Evolutionary conservation across 2,888 invertebrate species (phyloP).

Genomic region (Xestobium rufovillosum): DNA sequence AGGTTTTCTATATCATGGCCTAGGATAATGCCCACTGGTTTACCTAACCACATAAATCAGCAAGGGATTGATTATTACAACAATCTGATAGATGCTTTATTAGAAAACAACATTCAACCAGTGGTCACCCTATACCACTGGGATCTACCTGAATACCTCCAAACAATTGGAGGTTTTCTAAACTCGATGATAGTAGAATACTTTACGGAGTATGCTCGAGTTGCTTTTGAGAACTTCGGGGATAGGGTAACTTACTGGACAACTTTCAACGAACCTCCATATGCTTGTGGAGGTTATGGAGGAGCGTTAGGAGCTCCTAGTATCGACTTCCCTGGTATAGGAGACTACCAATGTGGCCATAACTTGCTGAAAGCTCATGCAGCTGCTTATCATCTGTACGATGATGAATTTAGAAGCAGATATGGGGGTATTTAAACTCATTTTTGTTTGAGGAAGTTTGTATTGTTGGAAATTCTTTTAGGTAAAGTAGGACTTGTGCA

Average conservation of each 20-base stretch:
- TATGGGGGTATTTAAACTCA: conserved; percentile 30
- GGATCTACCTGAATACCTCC: conserved; percentile 54
- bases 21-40: too few relatives aligned
- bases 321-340: conserved; percentile 27
- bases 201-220: too few relatives aligned
- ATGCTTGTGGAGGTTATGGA: too few relatives aligned
- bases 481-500: too few relatives aligned
- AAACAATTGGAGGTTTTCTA: conserved; percentile 58
- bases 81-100: too few relatives aligned
- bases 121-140: conserved; percentile 58
- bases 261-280: too few relatives aligned
- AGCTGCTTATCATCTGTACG: conserved; percentile 39
- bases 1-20: too few relatives aligned
- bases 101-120: conserved; percentile 52
- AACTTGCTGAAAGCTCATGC: conserved; percentile 43
- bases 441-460: background rate
- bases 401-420: conserved; percentile 35
- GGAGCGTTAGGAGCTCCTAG: conserved; percentile 10
- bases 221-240: too few relatives aligned
- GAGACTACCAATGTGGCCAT: conserved; percentile 53
- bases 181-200: too few relatives aligned
- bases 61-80: too few relatives aligned
- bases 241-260: too few relatives aligned
- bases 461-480: background rate
- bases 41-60: too few relatives aligned